Evolutionary conservation across 2,888 invertebrate species (phyloP), one percentile per base, ranked within the genome.

Genomic region (Dicranocentrus wangi): DNA sequence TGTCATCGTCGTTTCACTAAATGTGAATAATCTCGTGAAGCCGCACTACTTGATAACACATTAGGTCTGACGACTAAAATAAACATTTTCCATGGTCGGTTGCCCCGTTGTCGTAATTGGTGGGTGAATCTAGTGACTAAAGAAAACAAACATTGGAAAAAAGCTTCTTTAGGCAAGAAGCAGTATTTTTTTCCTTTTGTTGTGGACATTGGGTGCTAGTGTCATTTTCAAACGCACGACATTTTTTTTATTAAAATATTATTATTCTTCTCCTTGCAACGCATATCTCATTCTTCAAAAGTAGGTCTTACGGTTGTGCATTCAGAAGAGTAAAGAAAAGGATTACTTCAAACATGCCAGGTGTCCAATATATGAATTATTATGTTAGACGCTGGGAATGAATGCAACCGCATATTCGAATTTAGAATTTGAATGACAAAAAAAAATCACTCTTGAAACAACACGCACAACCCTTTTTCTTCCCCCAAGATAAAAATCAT

Each of bases 181-280:
- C 23, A 39, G 13, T 43, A 25, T 55, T 78, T 65, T 47, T 71
- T 70, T 71, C 8, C 42, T 43, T 32, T 71, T 78, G 78, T 65
- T 55, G 65, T 71, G 78, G 78, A 71, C 70, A 78, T 43, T 78
- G 70, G 58, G 19, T 70, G 71, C 70, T 28, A 43, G 78, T 60
- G 63, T 65, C 71, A 70, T 71, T 78, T 43, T 70, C 63, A 71
- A 70, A 66, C 51, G 66, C 66, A 66, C 51, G 66, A 28, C 51
- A 66, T 66, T 47, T 39, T 21, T n/a, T n/a, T n/a, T n/a, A n/a
- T n/a, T n/a, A n/a, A n/a, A n/a, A n/a, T n/a, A n/a, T n/a, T n/a
- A n/a, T n/a, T n/a, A n/a, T n/a, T n/a, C n/a, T n/a, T n/a, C n/a
- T n/a, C 1, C n/a, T 42, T n/a, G 23, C 1, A 32, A 61, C 61